Percentiles rank a stretch among this genome's conserved stretches.
Evolutionary conservation across 2,888 invertebrate species (phyloP).

Genomic region (Alloscopus bannaensis): DNA sequence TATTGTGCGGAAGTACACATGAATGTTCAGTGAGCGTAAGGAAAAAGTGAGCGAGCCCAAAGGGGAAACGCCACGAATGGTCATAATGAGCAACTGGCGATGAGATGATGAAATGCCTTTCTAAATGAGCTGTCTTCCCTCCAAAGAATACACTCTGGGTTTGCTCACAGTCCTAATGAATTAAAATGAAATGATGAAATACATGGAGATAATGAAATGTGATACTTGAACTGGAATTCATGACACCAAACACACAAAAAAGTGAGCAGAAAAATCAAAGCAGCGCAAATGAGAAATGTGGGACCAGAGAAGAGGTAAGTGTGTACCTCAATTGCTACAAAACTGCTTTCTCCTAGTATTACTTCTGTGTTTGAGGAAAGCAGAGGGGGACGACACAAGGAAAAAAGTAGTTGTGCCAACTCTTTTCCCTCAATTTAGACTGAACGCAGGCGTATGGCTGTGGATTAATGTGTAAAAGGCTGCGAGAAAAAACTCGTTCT

Average conservation of each 20-base stretch:
- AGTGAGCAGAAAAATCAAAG: conserved; percentile 20
- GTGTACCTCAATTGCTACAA: background rate
- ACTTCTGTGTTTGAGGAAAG: conserved; percentile 17
- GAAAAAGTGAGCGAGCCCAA: no score
- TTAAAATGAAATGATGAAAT: no score
- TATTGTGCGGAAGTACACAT: no score
- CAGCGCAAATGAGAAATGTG: background rate
- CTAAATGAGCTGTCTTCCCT: no score
- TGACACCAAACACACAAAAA: conserved; percentile 5
- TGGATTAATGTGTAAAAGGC: conserved; percentile 20
- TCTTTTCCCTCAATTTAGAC: conserved; percentile 1
- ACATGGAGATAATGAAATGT: no score
- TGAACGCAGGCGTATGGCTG: conserved; percentile 39
- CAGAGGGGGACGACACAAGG: background rate
- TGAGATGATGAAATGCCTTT: no score
- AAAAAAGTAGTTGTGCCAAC: background rate
- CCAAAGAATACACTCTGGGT: no score
- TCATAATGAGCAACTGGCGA: no score
- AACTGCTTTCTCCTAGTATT: no score
- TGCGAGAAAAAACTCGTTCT: background rate
- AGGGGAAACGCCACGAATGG: no score
- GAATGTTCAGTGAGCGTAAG: no score
- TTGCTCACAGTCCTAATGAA: no score
- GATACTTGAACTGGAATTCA: conserved; percentile 6
- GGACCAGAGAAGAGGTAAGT: background rate